These are phyloP conservation scores for Anthopleura xanthogrammica DNA, from an alignment of 92 coral and sea anemone genomes.

Conservation along the genomic window DNA sequence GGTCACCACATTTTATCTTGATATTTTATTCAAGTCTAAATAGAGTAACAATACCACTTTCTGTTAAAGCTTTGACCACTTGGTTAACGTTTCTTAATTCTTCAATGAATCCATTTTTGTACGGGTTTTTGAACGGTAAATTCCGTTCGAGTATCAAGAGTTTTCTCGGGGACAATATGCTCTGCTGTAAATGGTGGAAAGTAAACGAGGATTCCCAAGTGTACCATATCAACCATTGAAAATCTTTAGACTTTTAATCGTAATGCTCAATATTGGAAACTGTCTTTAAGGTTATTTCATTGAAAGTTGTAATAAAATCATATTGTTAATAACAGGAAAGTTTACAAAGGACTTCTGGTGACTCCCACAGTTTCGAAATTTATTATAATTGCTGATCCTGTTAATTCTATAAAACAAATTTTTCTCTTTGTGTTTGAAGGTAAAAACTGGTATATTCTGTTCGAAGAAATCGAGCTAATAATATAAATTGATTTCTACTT, in stretches of 20 bases:
- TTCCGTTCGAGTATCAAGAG: slow-evolving; percentile 61
- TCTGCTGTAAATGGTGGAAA: slow-evolving; percentile 53
- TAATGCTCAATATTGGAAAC: not conserved
- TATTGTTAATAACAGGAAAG: too few relatives aligned
- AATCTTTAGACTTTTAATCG: too few relatives aligned
- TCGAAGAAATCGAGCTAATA: not conserved
- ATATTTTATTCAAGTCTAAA: slow-evolving; percentile 69
- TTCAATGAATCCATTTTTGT: slow-evolving; percentile 73
- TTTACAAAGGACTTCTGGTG: not conserved
- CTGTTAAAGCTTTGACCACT: slow-evolving; percentile 59
- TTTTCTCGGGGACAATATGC: slow-evolving; percentile 54
- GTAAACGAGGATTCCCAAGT: slow-evolving; percentile 39
- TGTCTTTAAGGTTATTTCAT: not conserved
- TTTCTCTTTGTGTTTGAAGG: not conserved
- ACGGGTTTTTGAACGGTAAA: slow-evolving; percentile 78
- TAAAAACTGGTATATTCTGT: not conserved
- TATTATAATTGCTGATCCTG: not conserved
- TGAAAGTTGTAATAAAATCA: not conserved
- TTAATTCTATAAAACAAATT: not conserved
- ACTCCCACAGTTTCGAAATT: not conserved
- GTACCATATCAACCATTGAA: slow-evolving; percentile 33
- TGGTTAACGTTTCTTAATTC: slow-evolving; percentile 77
- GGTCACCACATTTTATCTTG: slow-evolving; percentile 82
- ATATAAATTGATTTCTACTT: not conserved
- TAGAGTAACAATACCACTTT: slow-evolving; percentile 45